Evolutionary conservation across 2,113 vertebrate genomes (phyloP).

Genomic region (Eublepharis macularius): DNA sequence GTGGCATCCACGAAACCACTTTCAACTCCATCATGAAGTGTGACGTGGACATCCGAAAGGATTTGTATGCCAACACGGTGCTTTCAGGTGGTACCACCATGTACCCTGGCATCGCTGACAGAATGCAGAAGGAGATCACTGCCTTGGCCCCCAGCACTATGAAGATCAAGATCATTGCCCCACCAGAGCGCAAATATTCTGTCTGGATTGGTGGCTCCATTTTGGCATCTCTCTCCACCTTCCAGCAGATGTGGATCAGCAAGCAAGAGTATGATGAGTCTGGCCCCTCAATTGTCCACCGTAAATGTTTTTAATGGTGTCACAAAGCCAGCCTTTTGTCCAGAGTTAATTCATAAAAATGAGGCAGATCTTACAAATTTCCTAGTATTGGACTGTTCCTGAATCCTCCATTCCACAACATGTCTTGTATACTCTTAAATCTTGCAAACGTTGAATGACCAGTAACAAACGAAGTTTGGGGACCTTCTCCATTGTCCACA

Average conservation of each 20-base stretch:
- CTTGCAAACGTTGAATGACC: too few species aligned
- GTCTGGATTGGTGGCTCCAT: slow-evolving; percentile 76
- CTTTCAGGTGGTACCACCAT: slow-evolving; percentile 74
- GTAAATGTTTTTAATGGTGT: slow-evolving; percentile 73
- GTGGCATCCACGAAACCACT: slow-evolving; percentile 69
- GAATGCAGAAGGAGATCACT: slow-evolving; percentile 72
- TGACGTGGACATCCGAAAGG: slow-evolving; percentile 67
- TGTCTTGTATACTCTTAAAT: not conserved
- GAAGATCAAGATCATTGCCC: slow-evolving; percentile 74
- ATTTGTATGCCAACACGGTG: slow-evolving; percentile 70
- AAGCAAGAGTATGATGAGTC: slow-evolving; percentile 80
- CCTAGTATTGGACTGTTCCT: too few species aligned
- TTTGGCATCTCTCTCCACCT: slow-evolving; percentile 74
- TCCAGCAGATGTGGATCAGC: slow-evolving; percentile 81
- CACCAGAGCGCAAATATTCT: slow-evolving; percentile 64
- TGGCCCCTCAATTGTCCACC: slow-evolving; percentile 71
- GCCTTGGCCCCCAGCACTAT: slow-evolving; percentile 66
- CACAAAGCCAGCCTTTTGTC: not conserved
- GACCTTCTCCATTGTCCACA: too few species aligned
- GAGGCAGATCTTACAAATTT: too few species aligned
- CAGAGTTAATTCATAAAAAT: not conserved
- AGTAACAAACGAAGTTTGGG: too few species aligned
- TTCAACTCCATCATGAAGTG: slow-evolving; percentile 75
- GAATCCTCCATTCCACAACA: too few species aligned
- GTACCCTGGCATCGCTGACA: slow-evolving; percentile 73